Base-by-base conservation (phyloP, 2,888 invertebrate species). In the Ashinkailepas kermadecensis region DNA sequence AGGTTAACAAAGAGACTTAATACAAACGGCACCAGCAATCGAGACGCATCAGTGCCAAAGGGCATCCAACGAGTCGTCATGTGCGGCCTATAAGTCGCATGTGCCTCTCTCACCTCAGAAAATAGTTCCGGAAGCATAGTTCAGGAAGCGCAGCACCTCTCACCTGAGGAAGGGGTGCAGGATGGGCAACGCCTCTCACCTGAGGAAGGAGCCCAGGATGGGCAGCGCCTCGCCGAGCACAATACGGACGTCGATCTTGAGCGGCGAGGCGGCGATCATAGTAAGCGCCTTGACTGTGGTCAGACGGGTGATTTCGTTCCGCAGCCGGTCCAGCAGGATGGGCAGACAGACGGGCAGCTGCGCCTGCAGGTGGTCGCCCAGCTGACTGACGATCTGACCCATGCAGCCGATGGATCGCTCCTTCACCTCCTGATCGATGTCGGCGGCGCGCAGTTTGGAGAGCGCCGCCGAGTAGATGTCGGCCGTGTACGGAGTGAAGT, bases 361-460 rank as follows among this genome's bases (percentile, higher is more conserved):
- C 81, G 89, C 87, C 87, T 92, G 90, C 81, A 97, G 88, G 85
- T 92, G 91, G 88, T 97, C 96, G 0, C 97, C 97, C 85, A 98
- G 92, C 87, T 95, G 95, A 83, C 95, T 94, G 80, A 99, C 91
- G 81, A 98, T 93, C 88, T 97, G 96, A 21, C 97, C 97, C 93
- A 96, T 95, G 86, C 98, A 96, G 0, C 96, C 94, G 84, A 99
- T 99, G 15, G 99, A 97, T 56, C 97, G 91, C 87, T 99, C 99
- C 88, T 99, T 99, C 0, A 99, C 99, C 89, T 99, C 99, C 87
- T 99, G 99, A 89, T 99, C 99, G 86, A 99, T 97, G 87, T 99
- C 99, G 0, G 97, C 94, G 62, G 98, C 95, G 86, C 93, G 93
- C 67, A 99, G 90, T 82, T 97, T 91, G 83, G 93, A 91, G 85